Percentiles rank a stretch among this genome's conserved stretches.
Evolutionary conservation across 2,888 invertebrate genomes (phyloP).

Genomic region (Pandemis cinnamomeana): DNA sequence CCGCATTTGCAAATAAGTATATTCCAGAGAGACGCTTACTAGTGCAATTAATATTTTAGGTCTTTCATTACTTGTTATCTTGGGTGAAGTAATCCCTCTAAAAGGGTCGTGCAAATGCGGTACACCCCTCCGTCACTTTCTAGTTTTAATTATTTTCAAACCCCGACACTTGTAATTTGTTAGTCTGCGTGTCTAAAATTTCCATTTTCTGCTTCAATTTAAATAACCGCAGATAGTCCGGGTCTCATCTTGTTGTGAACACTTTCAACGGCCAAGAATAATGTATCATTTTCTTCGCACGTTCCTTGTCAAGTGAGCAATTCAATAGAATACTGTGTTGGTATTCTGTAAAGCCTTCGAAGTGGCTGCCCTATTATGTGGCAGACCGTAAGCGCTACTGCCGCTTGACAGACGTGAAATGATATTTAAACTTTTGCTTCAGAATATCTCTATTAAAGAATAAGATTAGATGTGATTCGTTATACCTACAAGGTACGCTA

Average conservation of each 20-base stretch:
- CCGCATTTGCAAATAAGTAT: neutral
- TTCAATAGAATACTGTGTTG: conserved; percentile 11
- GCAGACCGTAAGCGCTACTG: neutral
- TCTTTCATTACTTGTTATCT: conserved; percentile 34
- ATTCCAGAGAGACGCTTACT: neutral
- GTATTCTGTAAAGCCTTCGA: conserved; percentile 16
- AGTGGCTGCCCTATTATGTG: conserved; percentile 11
- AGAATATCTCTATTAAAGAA: neutral
- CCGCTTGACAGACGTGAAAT: conserved; percentile 14
- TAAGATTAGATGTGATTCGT: too few relatives aligned
- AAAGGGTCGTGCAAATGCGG: conserved; percentile 17
- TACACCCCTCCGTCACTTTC: conserved; percentile 10
- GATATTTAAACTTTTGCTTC: conserved; percentile 21
- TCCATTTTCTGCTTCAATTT: conserved; percentile 11
- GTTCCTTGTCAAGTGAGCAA: conserved; percentile 12
- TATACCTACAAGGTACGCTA: too few relatives aligned
- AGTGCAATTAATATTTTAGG: conserved; percentile 10
- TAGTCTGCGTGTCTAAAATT: conserved; percentile 25
- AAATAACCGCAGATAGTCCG: neutral
- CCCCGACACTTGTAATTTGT: conserved; percentile 33
- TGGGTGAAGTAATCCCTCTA: neutral
- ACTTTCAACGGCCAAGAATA: neutral
- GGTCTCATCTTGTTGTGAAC: conserved; percentile 2
- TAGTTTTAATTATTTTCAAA: conserved; percentile 38
- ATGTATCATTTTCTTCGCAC: conserved; percentile 8